Evolutionary conservation across 2,888 invertebrate species (phyloP).

Genomic region (Caenorhabditis parvicauda): DNA sequence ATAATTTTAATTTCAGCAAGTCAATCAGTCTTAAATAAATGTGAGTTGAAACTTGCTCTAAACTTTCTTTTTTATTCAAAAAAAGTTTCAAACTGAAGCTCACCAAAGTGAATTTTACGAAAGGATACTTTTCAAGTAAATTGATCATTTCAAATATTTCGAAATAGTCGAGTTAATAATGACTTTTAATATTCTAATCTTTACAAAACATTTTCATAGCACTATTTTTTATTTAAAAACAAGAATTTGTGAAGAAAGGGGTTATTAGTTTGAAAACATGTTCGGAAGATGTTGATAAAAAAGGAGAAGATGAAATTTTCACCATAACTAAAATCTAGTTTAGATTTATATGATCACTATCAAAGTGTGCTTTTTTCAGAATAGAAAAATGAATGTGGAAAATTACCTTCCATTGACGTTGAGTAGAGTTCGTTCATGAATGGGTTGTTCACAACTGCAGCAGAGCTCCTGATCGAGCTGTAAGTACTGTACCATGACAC

Average conservation of each 20-base stretch:
- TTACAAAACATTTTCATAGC: not conserved
- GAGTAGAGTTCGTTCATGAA: conserved; percentile 23
- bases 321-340: not conserved
- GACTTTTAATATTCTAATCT: too few relatives aligned
- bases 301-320: not conserved
- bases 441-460: conserved; percentile 29
- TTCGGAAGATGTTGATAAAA: not conserved
- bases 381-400: not conserved
- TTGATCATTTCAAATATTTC: too few relatives aligned
- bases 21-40: too few relatives aligned
- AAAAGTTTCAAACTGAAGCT: too few relatives aligned
- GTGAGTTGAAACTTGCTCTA: too few relatives aligned
- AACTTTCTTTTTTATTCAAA: too few relatives aligned
- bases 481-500: too few relatives aligned
- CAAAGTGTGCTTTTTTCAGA: not conserved
- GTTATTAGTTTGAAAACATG: not conserved
- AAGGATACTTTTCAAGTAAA: too few relatives aligned
- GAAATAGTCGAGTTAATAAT: not conserved
- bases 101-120: too few relatives aligned
- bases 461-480: too few relatives aligned
- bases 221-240: not conserved
- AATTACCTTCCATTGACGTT: conserved; percentile 29
- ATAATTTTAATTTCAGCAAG: not conserved
- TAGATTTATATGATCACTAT: not conserved
- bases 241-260: not conserved